phyloP scores from a whole-genome alignment of 2,113 vertebrate genomes.

The Oryzias woworae region DNA sequence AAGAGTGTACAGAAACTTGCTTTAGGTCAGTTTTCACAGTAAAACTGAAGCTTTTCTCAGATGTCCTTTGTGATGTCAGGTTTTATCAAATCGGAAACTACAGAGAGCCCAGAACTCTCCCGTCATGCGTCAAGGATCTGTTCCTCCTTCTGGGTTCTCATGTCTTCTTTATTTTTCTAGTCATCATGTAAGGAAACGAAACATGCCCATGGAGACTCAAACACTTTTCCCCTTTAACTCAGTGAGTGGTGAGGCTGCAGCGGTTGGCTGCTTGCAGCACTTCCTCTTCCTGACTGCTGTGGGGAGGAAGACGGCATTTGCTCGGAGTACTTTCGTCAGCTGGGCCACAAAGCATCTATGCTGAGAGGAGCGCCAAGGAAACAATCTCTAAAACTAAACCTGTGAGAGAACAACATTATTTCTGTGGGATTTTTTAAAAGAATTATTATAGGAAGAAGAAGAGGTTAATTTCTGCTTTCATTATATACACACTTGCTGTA shows the following conservation, averaged over 20 bases:
- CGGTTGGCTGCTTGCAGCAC: conserved; percentile 43
- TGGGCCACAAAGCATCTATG: conserved; percentile 19
- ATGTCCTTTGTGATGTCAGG: conserved; percentile 16
- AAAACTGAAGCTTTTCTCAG: conserved; percentile 5
- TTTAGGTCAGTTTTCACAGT: neutral
- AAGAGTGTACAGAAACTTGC: too few relatives aligned
- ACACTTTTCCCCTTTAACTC: conserved; percentile 35
- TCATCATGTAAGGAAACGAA: conserved; percentile 31
- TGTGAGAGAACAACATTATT: conserved; percentile 39
- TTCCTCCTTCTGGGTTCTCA: conserved; percentile 3
- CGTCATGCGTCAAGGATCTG: conserved; percentile 15
- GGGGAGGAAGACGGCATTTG: conserved; percentile 23
- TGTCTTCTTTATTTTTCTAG: neutral
- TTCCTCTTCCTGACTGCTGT: conserved; percentile 60
- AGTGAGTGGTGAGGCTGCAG: conserved; percentile 37
- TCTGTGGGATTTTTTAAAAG: too few relatives aligned
- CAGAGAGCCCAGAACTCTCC: neutral
- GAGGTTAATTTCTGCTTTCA: too few relatives aligned
- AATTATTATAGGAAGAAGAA: too few relatives aligned
- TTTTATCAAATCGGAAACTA: conserved; percentile 12
- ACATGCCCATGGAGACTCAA: conserved; percentile 31
- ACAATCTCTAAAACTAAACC: conserved; percentile 3
- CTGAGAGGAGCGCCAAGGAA: conserved; percentile 22
- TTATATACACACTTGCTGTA: too few relatives aligned
- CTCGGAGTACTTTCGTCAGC: conserved; percentile 33